Evolutionary conservation across 2,888 invertebrate genomes (phyloP).

Genomic region (Blastobasis adustella): DNA sequence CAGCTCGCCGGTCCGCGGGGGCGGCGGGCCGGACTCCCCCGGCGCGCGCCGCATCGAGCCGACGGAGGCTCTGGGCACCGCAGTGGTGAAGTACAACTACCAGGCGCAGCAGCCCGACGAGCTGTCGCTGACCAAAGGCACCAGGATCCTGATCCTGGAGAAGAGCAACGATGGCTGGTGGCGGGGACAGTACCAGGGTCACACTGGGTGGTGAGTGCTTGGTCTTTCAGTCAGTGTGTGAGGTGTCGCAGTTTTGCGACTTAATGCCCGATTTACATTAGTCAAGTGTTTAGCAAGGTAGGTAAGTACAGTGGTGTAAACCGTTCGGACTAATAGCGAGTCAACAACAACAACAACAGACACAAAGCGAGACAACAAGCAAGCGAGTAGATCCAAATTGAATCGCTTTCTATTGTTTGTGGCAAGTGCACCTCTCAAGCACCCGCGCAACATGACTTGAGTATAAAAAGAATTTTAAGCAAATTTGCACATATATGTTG

Average conservation of each 20-base stretch:
- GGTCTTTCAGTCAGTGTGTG: no score
- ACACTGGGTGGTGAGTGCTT: conserved; percentile 68
- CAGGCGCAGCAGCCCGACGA: conserved; percentile 96
- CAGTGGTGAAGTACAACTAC: conserved; percentile 96
- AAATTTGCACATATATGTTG: no score
- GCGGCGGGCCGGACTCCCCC: conserved; percentile 78
- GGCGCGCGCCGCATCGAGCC: conserved; percentile 87
- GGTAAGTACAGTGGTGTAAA: no score
- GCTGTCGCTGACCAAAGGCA: conserved; percentile 94
- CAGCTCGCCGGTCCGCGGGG: conserved; percentile 87
- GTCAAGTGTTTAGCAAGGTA: background rate
- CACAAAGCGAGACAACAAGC: no score
- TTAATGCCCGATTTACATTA: background rate
- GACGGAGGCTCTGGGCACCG: conserved; percentile 89
- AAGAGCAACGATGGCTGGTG: conserved; percentile 99
- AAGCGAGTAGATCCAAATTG: background rate
- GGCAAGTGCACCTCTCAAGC: no score
- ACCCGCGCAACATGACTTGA: no score
- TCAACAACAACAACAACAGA: no score
- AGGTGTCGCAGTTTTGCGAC: conserved; percentile 3
- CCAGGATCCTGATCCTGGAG: conserved; percentile 94
- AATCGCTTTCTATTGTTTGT: background rate
- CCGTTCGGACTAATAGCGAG: no score
- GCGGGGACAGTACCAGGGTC: conserved; percentile 87
- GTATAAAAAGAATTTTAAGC: no score